Evolutionary conservation across 2,888 invertebrate species (phyloP).

Genomic region (Ditula angustiorana): DNA sequence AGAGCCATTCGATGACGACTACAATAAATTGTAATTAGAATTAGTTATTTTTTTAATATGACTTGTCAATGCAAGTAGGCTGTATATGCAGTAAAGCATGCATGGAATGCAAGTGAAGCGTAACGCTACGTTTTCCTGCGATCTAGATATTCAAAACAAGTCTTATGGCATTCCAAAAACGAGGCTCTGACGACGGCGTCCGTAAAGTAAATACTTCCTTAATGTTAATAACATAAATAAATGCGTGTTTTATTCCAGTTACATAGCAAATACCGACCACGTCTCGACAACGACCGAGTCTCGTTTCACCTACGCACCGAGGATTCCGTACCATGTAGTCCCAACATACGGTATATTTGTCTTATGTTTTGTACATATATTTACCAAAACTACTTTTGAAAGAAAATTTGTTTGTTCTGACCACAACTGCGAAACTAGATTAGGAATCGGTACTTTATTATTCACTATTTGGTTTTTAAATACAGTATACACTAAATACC

Average conservation of each 20-base stretch:
- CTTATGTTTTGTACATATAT: no score
- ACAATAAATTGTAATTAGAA: slow-evolving; percentile 13
- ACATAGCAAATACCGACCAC: no score
- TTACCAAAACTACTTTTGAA: no score
- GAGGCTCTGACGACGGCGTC: neutral
- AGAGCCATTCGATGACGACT: slow-evolving; percentile 7
- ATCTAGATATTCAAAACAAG: slow-evolving; percentile 1
- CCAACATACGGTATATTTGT: no score
- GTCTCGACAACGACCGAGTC: no score
- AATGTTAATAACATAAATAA: neutral
- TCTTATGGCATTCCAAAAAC: neutral
- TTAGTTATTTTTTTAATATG: neutral
- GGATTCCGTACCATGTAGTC: no score
- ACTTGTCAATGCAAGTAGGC: neutral
- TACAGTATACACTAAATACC: no score
- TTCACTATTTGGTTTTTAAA: no score
- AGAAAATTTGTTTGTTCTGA: no score
- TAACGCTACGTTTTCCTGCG: neutral
- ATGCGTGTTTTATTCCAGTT: neutral
- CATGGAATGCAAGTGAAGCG: slow-evolving; percentile 2
- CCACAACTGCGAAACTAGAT: no score
- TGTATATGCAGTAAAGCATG: neutral
- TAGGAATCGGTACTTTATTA: no score
- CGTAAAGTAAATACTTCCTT: neutral
- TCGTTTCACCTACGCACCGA: no score